Base-by-base conservation (phyloP, 2,797 vertebrate genomes). In the Eutrigla gurnardus region DNA sequence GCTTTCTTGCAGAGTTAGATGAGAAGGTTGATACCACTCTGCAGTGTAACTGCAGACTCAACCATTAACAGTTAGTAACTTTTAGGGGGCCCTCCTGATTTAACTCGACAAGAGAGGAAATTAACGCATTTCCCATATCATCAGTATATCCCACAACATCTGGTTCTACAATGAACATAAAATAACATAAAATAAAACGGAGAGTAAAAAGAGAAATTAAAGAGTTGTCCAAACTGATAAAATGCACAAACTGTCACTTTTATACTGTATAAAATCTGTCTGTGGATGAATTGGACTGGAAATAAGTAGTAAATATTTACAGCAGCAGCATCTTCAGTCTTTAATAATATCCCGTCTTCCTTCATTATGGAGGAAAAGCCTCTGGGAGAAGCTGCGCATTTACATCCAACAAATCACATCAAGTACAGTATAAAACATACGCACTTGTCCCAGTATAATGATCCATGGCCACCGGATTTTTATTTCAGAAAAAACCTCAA, bases 401-500 rank as follows among this genome's bases (percentile, higher is more conserved):
- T 73, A 79, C 60, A 82, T 82, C 37, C 77, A 78, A 75, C 71
- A 77, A 66, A 84, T 64, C 70, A 85, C 64, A 73, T 74, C 70
- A 53, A 84, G 62, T 70, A 86, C 65, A 79, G 85, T 90, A 90
- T 67, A 88, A 93, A 91, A 90, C 77, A 78, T 72, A 83, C 54
- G 39, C 73, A 73, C 74, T 32, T 75, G 60, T 55, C 61, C 45
- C 64, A 18, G 75, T 57, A 70, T 25, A 83, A 82, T 32, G 81
- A 79, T 87, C 78, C 64, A 74, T 61, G 46, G 63, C 81, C 70
- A 87, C 84, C 75, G 57, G 72, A 82, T 77, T 84, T 85, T 76
- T 83, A 91, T 83, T 87, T 85, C 49, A 77, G 80, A 87, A 90
- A 90, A 91, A 90, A 86, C 67, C 70, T 75, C 54, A 86, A 83